Evolutionary conservation across 2,113 vertebrate genomes (phyloP).

Genomic region (Scomber scombrus): DNA sequence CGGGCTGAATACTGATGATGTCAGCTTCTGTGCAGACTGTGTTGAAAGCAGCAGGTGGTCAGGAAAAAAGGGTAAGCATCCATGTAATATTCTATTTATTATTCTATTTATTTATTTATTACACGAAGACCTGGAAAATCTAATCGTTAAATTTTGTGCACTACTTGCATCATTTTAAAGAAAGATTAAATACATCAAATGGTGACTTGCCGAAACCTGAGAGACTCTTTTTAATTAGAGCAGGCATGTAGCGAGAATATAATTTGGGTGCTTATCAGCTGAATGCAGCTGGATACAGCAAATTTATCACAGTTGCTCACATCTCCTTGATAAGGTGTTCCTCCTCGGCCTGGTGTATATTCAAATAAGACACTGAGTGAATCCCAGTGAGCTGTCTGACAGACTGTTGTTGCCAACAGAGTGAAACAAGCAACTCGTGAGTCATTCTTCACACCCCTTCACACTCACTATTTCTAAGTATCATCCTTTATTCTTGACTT

Average conservation of each 20-base stretch:
- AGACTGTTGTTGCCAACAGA: constrained; percentile 64
- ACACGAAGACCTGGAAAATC: constrained; percentile 17
- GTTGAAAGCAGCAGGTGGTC: constrained; percentile 68
- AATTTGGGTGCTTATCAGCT: constrained; percentile 80
- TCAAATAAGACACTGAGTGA: constrained; percentile 68
- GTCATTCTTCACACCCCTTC: constrained; percentile 42
- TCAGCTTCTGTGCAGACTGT: constrained; percentile 36
- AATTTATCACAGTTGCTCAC: constrained; percentile 74
- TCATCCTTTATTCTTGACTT: constrained; percentile 23
- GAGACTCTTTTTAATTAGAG: constrained; percentile 81
- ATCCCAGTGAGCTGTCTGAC: constrained; percentile 54
- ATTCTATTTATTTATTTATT: constrained; percentile 51
- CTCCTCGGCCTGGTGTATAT: constrained; percentile 67
- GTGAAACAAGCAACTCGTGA: constrained; percentile 63
- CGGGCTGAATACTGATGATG: constrained; percentile 74
- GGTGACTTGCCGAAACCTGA: constrained; percentile 66
- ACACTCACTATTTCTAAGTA: constrained; percentile 24
- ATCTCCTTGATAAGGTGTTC: constrained; percentile 77
- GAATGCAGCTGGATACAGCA: constrained; percentile 75
- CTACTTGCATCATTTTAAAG: constrained; percentile 71
- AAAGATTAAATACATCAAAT: constrained; percentile 74
- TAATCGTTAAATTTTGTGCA: constrained; percentile 24
- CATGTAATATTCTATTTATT: constrained; percentile 35
- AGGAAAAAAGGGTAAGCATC: constrained; percentile 9
- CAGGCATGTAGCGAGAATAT: constrained; percentile 70